Percentiles rank a stretch among this genome's conserved stretches.
Evolutionary conservation across 2,113 vertebrate species (phyloP).

Genomic region (Pteropus alecto): DNA sequence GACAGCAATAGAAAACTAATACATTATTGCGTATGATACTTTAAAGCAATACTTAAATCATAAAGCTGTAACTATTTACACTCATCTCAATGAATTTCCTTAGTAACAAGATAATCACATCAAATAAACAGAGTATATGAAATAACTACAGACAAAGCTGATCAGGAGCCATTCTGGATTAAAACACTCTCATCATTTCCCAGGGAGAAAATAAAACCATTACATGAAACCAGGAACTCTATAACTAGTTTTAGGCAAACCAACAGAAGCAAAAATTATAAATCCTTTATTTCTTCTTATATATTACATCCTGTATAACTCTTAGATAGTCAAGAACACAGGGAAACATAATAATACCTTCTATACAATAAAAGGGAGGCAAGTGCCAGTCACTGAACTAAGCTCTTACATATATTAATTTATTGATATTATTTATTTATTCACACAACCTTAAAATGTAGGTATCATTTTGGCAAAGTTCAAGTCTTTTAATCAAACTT

Average conservation of each 20-base stretch:
- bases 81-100: constrained; percentile 35
- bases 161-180: not conserved
- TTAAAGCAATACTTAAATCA: constrained; percentile 16
- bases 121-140: constrained; percentile 17
- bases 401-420: not conserved
- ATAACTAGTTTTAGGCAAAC: not conserved
- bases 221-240: not conserved
- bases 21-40: not conserved
- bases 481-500: not conserved
- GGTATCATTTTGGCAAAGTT: not conserved
- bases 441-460: not conserved
- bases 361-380: not conserved
- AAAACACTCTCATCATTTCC: not conserved
- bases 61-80: not conserved
- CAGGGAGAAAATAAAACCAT: not conserved
- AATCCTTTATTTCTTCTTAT: not conserved
- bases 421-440: not conserved
- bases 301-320: not conserved
- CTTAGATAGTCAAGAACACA: not conserved
- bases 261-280: not conserved
- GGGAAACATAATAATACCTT: not conserved
- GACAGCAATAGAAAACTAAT: not conserved
- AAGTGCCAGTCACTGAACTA: not conserved
- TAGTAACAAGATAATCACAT: constrained; percentile 25
- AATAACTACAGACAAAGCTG: not conserved